Evolutionary conservation across 2,888 invertebrate genomes (phyloP), one percentile per base, ranked within the genome.

Genomic region (Cyclophora punctaria): DNA sequence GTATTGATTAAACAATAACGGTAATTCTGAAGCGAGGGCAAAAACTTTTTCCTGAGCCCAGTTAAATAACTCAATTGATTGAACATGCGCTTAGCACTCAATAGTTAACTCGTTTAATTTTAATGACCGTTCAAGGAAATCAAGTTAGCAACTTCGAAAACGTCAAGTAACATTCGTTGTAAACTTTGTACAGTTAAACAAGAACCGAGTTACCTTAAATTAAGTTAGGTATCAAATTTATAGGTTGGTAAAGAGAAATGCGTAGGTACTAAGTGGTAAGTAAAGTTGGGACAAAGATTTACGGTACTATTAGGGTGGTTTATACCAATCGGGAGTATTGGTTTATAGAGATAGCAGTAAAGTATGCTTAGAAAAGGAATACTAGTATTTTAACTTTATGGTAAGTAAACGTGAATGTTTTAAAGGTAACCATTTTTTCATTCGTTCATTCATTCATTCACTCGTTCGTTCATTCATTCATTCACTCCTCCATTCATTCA

Each of bases 191-290:
- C 59, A 59, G 64, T 62, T 60, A 63, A 60, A 55, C 50, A 52
- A 37, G 37, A 37, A 37, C 58, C 56, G 59, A 58, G 57, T 57
- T 48, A 59, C 59, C 56, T 51, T 67, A 68, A 71, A 69, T 67
- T 68, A 64, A 66, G 73, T 72, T 67, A 65, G 61, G 57, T 64
- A 62, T 69, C 63, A 64, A 69, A 71, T 73, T 71, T 71, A 71
- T 71, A 65, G 70, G 58, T 51, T 57, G 55, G 60, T 55, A 56
- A 58, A 44, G 44, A 5, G 34, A 44, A 44, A 52, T 50, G 55
- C 55, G 55, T 55, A 55, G 48, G 51, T 51, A 54, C 46, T 51
- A 48, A 47, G 45, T 51, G 47, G 48, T 49, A 54, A 51, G 48
- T 35, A 45, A 48, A 47, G 44, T 40, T 34, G 7, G 41, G 55